Evolutionary conservation across 2,113 vertebrate species (phyloP).

Genomic region (Saguinus imperator): DNA sequence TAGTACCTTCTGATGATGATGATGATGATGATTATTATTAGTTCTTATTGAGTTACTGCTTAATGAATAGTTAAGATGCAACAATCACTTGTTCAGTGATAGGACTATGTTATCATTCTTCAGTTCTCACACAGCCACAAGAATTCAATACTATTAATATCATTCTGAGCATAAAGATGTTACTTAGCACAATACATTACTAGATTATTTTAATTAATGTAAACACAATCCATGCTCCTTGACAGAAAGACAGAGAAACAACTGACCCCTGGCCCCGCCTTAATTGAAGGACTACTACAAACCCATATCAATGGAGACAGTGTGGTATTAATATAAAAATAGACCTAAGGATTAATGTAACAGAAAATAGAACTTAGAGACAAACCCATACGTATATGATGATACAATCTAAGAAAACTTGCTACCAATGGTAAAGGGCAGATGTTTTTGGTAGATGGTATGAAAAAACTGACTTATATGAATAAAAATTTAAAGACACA

Average conservation of each 20-base stretch:
- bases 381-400: background rate
- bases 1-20: background rate
- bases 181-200: background rate
- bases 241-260: background rate
- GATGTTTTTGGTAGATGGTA: background rate
- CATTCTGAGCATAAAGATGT: background rate
- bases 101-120: background rate
- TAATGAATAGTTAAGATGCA: background rate
- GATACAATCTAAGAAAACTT: background rate
- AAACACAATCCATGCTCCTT: background rate
- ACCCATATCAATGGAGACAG: background rate
- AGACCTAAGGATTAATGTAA: background rate
- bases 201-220: slow-evolving; percentile 22
- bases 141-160: background rate
- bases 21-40: slow-evolving; percentile 14
- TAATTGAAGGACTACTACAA: background rate
- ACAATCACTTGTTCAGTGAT: background rate
- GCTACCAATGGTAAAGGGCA: background rate
- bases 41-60: background rate
- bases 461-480: background rate
- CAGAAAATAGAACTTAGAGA: background rate
- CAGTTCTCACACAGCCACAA: background rate
- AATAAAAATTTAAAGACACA: background rate
- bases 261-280: background rate
- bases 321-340: background rate